A percentile compares a stretch with the other conserved stretches of the same genome.
Conservation (phyloP, 1,140 invertebrate species). For the Drosophila mayri region DNA sequence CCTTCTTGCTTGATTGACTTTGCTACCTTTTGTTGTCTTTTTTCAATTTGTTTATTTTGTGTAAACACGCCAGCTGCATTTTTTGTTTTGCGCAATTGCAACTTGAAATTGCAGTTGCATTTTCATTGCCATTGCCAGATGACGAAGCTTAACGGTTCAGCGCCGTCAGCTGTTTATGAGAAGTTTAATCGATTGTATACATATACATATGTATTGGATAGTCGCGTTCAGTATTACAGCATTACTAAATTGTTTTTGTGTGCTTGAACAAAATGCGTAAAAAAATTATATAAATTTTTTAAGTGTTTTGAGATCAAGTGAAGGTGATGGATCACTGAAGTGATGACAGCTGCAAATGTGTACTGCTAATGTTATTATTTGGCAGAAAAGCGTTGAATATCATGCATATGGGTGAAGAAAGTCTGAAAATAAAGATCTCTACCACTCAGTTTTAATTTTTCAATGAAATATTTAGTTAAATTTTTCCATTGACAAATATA, state of each 20-base stretch:
- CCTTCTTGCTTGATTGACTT: constrained; percentile 37
- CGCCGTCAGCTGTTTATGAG: constrained; percentile 39
- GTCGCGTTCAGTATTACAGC: constrained; percentile 1
- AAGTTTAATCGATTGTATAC: constrained; percentile 40
- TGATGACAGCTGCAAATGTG: no score
- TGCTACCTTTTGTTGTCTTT: constrained; percentile 12
- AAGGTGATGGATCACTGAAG: no score
- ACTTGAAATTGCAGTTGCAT: constrained; percentile 37
- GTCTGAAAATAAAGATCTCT: no score
- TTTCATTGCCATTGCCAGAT: constrained; percentile 56
- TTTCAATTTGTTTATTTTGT: constrained; percentile 49
- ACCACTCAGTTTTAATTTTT: no score
- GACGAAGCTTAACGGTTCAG: constrained; percentile 47
- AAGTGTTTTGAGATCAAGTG: background rate
- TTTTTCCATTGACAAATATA: no score
- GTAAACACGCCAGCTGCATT: constrained; percentile 42
- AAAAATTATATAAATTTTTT: background rate
- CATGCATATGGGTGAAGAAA: no score
- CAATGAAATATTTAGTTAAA: no score
- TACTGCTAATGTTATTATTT: no score
- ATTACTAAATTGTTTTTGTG: background rate
- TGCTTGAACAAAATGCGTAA: background rate
- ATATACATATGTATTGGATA: background rate
- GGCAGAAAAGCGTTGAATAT: no score
- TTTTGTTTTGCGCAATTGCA: constrained; percentile 19